These are phyloP conservation scores for Spea hammondii DNA, from an alignment of 2,797 vertebrate species.

Conservation along the genomic window DNA sequence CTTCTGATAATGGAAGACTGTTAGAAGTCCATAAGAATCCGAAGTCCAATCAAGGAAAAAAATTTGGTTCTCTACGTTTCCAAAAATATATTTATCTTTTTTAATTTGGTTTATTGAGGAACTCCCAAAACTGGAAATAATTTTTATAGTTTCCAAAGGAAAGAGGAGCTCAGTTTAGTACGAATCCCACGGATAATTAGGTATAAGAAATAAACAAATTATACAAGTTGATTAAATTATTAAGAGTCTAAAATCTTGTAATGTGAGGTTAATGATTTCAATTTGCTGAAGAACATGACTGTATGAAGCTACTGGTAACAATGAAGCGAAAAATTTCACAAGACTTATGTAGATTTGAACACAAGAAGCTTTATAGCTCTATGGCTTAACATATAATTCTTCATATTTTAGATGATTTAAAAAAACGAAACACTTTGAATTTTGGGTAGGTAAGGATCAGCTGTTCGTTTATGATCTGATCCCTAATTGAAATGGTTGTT, in stretches of 20 bases:
- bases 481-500: no score
- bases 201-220: conserved; percentile 46
- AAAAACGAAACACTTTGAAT: no score
- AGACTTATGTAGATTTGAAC: no score
- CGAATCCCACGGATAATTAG: conserved; percentile 35
- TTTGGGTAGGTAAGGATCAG: no score
- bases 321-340: not conserved
- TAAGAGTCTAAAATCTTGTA: conserved; percentile 35
- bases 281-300: conserved; percentile 35
- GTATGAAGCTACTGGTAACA: conserved; percentile 1
- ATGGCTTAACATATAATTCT: no score
- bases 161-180: not conserved
- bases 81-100: not conserved
- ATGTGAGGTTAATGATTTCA: conserved; percentile 40
- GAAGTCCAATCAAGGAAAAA: not conserved
- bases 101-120: not conserved
- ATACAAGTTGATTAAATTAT: conserved; percentile 41
- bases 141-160: not conserved
- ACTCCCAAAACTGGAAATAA: not conserved
- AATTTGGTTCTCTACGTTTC: not conserved
- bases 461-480: no score
- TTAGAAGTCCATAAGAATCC: no score
- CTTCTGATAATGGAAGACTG: no score
- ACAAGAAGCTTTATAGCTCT: no score
- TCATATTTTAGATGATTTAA: no score